Evolutionary conservation across 2,113 vertebrate species (phyloP).

Genomic region (Nesogale talazaci): DNA sequence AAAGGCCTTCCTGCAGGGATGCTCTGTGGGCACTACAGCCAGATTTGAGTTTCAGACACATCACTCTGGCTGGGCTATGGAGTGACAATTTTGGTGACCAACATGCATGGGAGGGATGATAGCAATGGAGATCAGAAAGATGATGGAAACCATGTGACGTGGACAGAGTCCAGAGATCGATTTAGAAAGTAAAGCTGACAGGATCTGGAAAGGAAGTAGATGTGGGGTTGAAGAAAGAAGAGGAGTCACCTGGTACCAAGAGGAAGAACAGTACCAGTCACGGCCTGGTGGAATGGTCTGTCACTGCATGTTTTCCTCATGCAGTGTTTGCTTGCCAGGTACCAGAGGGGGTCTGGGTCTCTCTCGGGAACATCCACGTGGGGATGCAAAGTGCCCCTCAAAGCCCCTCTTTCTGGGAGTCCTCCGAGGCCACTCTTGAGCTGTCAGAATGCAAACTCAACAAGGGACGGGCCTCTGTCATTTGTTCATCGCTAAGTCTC

Average conservation of each 20-base stretch:
- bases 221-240: background rate
- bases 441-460: background rate
- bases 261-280: background rate
- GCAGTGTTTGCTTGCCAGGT: background rate
- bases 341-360: background rate
- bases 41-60: slow-evolving; percentile 14
- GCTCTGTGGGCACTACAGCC: background rate
- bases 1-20: background rate
- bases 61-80: background rate
- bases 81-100: slow-evolving; percentile 5
- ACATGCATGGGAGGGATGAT: background rate
- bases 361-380: slow-evolving; percentile 2
- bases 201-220: background rate
- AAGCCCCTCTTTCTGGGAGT: background rate
- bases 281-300: background rate
- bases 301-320: background rate
- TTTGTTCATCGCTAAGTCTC: background rate
- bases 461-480: background rate
- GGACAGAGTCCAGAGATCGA: background rate
- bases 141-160: background rate
- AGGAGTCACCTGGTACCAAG: background rate
- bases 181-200: slow-evolving; percentile 18
- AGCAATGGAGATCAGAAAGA: background rate
- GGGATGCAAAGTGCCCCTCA: background rate
- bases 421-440: background rate